phyloP scores from a whole-genome alignment of 2,797 vertebrate genomes.

The Mycteria americana region DNA sequence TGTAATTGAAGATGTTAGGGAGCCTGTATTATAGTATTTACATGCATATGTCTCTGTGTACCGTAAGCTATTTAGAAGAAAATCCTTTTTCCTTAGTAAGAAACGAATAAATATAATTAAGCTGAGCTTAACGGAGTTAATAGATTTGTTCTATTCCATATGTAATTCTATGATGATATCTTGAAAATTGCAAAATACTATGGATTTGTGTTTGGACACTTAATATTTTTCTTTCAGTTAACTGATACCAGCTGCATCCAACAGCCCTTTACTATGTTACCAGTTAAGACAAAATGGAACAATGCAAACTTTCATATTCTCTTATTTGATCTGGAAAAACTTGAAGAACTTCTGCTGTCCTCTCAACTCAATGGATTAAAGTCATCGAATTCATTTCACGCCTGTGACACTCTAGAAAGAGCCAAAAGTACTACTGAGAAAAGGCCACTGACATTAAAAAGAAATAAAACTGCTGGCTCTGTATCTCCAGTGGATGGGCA shows the following conservation, averaged over 20 bases:
- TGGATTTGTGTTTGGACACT: background rate
- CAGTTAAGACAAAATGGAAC: slow-evolving; percentile 69
- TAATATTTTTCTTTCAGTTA: slow-evolving; percentile 48
- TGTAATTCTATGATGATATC: background rate
- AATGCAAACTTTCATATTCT: slow-evolving; percentile 72
- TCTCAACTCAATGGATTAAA: slow-evolving; percentile 33
- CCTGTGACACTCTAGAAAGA: slow-evolving; percentile 57
- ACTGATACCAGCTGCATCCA: background rate
- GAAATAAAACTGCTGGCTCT: slow-evolving; percentile 62
- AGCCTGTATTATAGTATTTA: background rate
- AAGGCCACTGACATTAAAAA: slow-evolving; percentile 64
- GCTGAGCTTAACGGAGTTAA: background rate
- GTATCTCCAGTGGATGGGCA: slow-evolving; percentile 23
- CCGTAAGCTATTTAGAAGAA: background rate
- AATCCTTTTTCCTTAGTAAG: background rate
- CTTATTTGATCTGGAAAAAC: slow-evolving; percentile 76
- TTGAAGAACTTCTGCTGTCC: slow-evolving; percentile 67
- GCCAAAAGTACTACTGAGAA: slow-evolving; percentile 71
- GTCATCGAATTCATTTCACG: slow-evolving; percentile 64
- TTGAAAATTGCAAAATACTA: background rate
- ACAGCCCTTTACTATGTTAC: slow-evolving; percentile 71
- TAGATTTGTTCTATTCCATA: background rate
- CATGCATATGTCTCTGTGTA: background rate
- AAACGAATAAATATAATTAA: background rate
- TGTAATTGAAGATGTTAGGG: background rate